These are phyloP conservation scores for Ivindomyrus marchei DNA, from an alignment of 2,113 vertebrate species.

Conservation along the genomic window DNA sequence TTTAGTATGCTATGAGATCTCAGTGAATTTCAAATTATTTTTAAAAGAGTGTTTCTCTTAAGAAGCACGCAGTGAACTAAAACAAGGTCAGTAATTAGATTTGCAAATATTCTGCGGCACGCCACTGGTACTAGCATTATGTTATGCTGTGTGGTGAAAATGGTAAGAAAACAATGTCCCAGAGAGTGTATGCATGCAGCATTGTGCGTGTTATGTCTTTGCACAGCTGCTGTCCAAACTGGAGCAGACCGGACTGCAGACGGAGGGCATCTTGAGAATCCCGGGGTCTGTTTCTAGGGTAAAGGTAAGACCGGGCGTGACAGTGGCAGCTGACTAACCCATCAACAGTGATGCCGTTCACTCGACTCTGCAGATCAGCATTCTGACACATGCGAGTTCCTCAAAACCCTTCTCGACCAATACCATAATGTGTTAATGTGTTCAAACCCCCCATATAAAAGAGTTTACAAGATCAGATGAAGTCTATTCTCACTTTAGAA, in stretches of 20 bases:
- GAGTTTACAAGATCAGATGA: not conserved
- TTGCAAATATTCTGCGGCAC: not conserved
- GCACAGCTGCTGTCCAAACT: conserved; percentile 79
- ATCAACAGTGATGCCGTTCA: not conserved
- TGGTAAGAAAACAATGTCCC: not conserved
- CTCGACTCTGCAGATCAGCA: not conserved
- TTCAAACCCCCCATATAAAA: not conserved
- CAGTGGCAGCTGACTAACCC: not conserved
- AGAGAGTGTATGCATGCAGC: not conserved
- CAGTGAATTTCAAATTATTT: not conserved
- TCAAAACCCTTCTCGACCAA: not conserved
- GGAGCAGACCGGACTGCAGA: conserved; percentile 84
- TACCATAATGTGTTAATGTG: not conserved
- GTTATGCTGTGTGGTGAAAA: not conserved
- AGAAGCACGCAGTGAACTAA: not conserved
- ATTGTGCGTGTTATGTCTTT: not conserved
- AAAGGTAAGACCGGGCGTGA: conserved; percentile 65
- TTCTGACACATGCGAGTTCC: not conserved
- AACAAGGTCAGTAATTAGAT: not conserved
- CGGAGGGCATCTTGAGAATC: conserved; percentile 91
- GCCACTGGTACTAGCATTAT: not conserved
- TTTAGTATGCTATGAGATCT: not conserved
- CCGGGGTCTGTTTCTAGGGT: conserved; percentile 87
- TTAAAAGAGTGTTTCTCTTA: not conserved
- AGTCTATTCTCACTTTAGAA: not conserved